Base-by-base conservation (phyloP, 2,888 invertebrate species). In the Drosophila mimica region DNA sequence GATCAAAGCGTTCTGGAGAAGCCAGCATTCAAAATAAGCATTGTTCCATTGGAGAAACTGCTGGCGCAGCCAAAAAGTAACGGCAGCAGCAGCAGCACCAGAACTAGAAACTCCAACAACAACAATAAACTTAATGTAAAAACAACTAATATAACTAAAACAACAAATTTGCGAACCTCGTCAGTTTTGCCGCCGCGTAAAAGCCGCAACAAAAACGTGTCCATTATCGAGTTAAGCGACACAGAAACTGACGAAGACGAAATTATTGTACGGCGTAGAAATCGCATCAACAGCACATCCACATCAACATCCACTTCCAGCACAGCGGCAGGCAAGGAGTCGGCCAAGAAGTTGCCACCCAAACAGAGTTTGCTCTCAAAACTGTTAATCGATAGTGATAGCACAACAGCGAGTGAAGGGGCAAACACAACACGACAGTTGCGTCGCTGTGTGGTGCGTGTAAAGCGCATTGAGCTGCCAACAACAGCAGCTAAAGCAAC, bases 1-100 rank as follows among this genome's bases (percentile, higher is more conserved):
- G 63, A 63, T 38, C 52, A 61, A 62, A 49, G 48, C 48, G 40
- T 9, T 40, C 11, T 20, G 34, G 38, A 52, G 53, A 72, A 83
- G 71, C 70, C 71, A 30, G 33, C 66, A 43, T 81, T 83, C 62
- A 91, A 91, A 77, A 84, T 92, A 67, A 92, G 90, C 46, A 86
- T 92, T 75, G 92, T 92, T 57, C 92, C 92, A 68, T 66, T 92
- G 58, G 92, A 90, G 58, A 90, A 91, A 76, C 70, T 92, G 60
- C 72, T 92, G 54, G 89, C 91, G 49, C 76, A 80, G 54, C 91
- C 92, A 59, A 63, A 28, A 52, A 57, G 33, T 20, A 65, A 43
- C n/a, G 20, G 20, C 15, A 46, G 8, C 46, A 25, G 15, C 20
- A 25, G 38, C 17, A 38, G 70, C 56, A 25, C 38, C 56, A 25